phyloP scores from a whole-genome alignment of 2,113 vertebrate species.

The Onychostoma macrolepis region DNA sequence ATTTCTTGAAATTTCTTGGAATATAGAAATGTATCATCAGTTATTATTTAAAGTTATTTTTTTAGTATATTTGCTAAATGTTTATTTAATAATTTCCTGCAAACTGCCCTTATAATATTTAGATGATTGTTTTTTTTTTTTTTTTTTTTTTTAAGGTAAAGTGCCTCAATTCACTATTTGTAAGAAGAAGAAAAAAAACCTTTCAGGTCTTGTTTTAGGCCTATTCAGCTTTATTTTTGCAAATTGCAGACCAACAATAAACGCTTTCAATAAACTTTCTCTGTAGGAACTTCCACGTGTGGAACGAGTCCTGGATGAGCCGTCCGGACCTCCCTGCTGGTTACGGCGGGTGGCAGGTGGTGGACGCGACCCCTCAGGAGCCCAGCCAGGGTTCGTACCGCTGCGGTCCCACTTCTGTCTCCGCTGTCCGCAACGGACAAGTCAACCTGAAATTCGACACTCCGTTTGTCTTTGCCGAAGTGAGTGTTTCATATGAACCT shows the following conservation, averaged over 20 bases:
- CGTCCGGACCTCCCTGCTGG: slow-evolving; percentile 81
- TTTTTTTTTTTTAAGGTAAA: background rate
- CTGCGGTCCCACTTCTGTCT: slow-evolving; percentile 86
- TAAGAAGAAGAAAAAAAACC: too few relatives aligned
- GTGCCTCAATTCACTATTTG: too few relatives aligned
- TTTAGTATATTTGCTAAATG: background rate
- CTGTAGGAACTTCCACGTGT: slow-evolving; percentile 92
- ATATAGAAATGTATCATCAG: too few relatives aligned
- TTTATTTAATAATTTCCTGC: too few relatives aligned
- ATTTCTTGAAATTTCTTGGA: too few relatives aligned
- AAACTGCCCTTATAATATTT: background rate
- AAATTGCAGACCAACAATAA: background rate
- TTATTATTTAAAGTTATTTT: background rate
- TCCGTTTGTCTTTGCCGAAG: slow-evolving; percentile 89
- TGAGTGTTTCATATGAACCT: slow-evolving; percentile 53
- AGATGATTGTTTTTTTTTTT: background rate
- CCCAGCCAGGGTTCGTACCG: slow-evolving; percentile 87
- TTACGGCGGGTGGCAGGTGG: slow-evolving; percentile 86
- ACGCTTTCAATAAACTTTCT: background rate
- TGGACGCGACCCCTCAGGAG: slow-evolving; percentile 85
- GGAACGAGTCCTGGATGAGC: slow-evolving; percentile 95
- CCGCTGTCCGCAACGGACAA: slow-evolving; percentile 84
- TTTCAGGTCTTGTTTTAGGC: background rate
- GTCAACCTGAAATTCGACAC: slow-evolving; percentile 86
- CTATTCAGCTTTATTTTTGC: too few relatives aligned